These are phyloP conservation scores for Nemurella pictetii DNA, from an alignment of 2,888 invertebrate genomes.

Conservation along the genomic window DNA sequence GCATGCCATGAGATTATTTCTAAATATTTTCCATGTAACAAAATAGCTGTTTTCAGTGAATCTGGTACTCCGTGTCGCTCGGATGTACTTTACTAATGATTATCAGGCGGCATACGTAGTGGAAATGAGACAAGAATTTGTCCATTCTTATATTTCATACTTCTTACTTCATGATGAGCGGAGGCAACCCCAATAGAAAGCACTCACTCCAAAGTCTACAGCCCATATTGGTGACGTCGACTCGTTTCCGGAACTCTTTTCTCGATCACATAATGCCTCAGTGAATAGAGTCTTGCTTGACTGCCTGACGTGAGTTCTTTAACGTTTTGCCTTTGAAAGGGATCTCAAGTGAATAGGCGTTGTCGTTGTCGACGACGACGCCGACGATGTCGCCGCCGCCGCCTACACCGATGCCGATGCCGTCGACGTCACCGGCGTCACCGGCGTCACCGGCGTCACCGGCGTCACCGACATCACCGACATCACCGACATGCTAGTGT, in stretches of 20 bases:
- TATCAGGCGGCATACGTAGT: no score
- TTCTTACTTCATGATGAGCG: background rate
- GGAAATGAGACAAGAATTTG: background rate
- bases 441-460: background rate
- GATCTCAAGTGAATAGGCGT: slow-evolving; percentile 14
- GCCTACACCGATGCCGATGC: background rate
- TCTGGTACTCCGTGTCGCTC: no score
- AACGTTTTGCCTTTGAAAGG: slow-evolving; percentile 13
- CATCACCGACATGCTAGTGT: background rate
- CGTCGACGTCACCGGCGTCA: background rate
- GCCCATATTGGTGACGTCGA: background rate
- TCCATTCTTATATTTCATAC: background rate
- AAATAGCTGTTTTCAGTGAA: no score
- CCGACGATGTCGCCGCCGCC: background rate
- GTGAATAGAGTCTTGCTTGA: slow-evolving; percentile 1
- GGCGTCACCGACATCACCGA: background rate
- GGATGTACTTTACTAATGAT: background rate
- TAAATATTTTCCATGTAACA: background rate
- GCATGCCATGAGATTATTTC: background rate
- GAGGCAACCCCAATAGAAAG: background rate
- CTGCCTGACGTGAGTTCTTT: slow-evolving; percentile 3
- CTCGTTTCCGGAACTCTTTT: slow-evolving; percentile 1
- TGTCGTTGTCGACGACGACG: background rate
- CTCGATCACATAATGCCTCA: slow-evolving; percentile 17
- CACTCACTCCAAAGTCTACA: background rate